Conservation (phyloP, 2,888 invertebrate species). For the Drosophila subquinaria region DNA sequence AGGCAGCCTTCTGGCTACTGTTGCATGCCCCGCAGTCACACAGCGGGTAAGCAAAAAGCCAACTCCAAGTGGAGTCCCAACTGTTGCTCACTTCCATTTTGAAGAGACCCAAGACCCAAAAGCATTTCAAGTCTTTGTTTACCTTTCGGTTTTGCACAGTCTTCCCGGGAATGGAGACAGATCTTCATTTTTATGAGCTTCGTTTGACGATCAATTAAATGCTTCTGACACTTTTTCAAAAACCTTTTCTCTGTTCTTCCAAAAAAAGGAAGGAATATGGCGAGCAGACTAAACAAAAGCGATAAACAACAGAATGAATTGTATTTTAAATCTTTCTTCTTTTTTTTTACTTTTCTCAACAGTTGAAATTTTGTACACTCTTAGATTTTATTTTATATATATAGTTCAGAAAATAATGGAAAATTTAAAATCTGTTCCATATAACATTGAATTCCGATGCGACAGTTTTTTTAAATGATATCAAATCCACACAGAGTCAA, state of each 20-base stretch:
- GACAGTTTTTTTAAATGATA: neutral
- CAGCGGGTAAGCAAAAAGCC: conserved; percentile 42
- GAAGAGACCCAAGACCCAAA: neutral
- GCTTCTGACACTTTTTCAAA: conserved; percentile 45
- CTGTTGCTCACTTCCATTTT: neutral
- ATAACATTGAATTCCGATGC: neutral
- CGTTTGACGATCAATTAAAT: conserved; percentile 58
- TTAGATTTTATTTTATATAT: neutral
- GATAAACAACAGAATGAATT: neutral
- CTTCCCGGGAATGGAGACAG: conserved; percentile 22
- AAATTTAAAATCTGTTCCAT: neutral
- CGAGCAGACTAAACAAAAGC: conserved; percentile 2
- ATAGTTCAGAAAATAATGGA: neutral
- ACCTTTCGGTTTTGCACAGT: conserved; percentile 20
- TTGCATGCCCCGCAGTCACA: conserved; percentile 55
- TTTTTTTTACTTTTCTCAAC: neutral
- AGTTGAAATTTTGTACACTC: neutral
- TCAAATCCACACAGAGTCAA: neutral
- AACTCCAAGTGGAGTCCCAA: conserved; percentile 5
- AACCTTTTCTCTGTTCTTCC: neutral
- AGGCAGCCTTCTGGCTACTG: conserved; percentile 53
- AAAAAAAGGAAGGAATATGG: neutral
- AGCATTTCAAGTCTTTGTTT: conserved; percentile 41
- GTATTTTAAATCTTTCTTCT: neutral
- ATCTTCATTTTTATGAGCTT: conserved; percentile 42